Conservation (phyloP, 2,113 vertebrate species). For the Rhagologus leucostigma region DNA sequence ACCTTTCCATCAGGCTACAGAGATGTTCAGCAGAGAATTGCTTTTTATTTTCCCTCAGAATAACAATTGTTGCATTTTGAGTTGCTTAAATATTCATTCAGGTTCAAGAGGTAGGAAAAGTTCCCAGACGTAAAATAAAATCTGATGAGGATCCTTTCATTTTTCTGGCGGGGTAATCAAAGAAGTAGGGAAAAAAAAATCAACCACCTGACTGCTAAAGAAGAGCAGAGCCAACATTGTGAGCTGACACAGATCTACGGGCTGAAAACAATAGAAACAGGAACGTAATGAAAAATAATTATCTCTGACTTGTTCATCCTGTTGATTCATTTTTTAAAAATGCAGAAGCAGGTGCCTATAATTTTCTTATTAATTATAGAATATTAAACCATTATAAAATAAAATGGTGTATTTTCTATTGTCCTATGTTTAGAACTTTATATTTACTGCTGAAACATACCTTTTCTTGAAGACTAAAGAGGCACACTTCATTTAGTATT, state of each 20-base stretch:
- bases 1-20: constrained; percentile 60
- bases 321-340: not conserved
- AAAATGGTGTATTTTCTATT: not conserved
- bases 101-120: not conserved
- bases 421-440: not conserved
- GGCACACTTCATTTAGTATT: not conserved
- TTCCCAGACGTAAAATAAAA: constrained; percentile 36
- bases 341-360: not conserved
- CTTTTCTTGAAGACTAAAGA: not conserved
- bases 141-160: constrained; percentile 37
- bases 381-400: not conserved
- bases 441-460: not conserved
- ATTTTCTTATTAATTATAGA: not conserved
- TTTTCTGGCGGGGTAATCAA: constrained; percentile 24
- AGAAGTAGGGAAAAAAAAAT: not conserved
- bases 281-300: not conserved
- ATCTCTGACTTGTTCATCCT: not conserved
- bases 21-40: not conserved
- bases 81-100: constrained; percentile 62
- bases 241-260: not conserved
- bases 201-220: constrained; percentile 1
- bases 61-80: constrained; percentile 52
- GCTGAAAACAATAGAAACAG: not conserved
- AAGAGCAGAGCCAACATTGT: not conserved
- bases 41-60: constrained; percentile 40